phyloP scores from a whole-genome alignment of 2,888 invertebrate species.

The Clivina fossor region DNA sequence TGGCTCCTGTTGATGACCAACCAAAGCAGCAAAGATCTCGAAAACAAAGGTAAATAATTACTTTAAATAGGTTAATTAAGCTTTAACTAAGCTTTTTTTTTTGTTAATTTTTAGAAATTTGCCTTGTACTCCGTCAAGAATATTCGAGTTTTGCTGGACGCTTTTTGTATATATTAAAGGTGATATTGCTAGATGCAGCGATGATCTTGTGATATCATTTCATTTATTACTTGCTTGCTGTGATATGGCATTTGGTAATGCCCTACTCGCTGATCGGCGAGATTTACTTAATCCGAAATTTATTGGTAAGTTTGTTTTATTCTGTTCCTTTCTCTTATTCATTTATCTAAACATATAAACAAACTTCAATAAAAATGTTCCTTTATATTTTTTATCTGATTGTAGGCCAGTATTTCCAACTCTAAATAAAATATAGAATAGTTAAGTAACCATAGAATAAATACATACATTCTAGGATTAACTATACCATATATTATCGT shows the following conservation, averaged over 20 bases:
- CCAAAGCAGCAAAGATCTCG: slow-evolving; percentile 61
- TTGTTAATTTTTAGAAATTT: slow-evolving; percentile 60
- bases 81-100: too few species aligned
- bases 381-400: too few species aligned
- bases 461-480: too few species aligned
- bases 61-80: slow-evolving; percentile 46
- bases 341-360: too few species aligned
- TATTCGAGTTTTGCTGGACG: slow-evolving; percentile 94
- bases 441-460: too few species aligned
- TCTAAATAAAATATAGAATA: too few species aligned
- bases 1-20: slow-evolving; percentile 64
- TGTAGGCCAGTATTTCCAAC: too few species aligned
- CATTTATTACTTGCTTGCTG: slow-evolving; percentile 88
- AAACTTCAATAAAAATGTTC: too few species aligned
- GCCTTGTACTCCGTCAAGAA: slow-evolving; percentile 77
- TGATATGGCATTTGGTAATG: slow-evolving; percentile 88
- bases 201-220: slow-evolving; percentile 92
- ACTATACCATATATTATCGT: too few species aligned
- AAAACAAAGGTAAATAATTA: slow-evolving; percentile 60
- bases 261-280: slow-evolving; percentile 73
- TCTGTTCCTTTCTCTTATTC: slow-evolving; percentile 11
- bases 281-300: slow-evolving; percentile 87
- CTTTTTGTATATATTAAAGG: slow-evolving; percentile 88
- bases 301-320: slow-evolving; percentile 59
- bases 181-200: slow-evolving; percentile 80